Conservation (phyloP, 1,140 invertebrate genomes). For the Eupristina koningsbergeri region DNA sequence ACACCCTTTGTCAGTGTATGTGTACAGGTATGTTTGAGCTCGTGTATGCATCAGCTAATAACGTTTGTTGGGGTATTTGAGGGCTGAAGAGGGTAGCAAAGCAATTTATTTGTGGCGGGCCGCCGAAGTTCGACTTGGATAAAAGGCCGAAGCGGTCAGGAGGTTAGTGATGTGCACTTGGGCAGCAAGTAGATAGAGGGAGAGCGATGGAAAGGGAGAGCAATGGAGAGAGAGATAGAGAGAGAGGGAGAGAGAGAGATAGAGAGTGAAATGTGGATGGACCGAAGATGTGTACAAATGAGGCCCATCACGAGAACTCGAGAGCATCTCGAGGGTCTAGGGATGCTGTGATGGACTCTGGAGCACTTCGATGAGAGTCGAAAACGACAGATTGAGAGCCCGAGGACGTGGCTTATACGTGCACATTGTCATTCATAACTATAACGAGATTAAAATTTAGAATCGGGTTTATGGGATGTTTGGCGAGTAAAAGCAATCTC, state of each 20-base stretch:
- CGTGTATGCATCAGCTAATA: constrained; percentile 7
- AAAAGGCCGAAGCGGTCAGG: constrained; percentile 40
- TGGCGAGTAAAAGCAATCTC: not conserved
- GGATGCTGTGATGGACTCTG: not conserved
- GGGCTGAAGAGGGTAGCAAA: not conserved
- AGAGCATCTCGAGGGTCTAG: not conserved
- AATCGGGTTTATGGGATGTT: not conserved
- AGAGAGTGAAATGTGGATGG: not conserved
- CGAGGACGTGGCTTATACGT: not conserved
- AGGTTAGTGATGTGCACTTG: constrained; percentile 34
- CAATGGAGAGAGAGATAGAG: not conserved
- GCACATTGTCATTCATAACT: constrained; percentile 19
- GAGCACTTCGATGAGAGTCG: not conserved
- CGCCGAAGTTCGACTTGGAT: constrained; percentile 10
- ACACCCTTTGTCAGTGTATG: not conserved
- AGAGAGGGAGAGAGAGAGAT: too few species aligned
- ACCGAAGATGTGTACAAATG: constrained; percentile 2
- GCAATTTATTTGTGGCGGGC: constrained; percentile 42
- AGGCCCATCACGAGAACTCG: not conserved
- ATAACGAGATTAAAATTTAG: constrained; percentile 13
- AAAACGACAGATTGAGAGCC: not conserved
- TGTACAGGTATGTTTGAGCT: not conserved
- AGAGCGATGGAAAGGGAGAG: too few species aligned
- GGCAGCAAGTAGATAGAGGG: not conserved
- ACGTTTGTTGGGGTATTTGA: not conserved